Percentiles rank a stretch among this genome's conserved stretches.
Conservation (phyloP, 1,140 invertebrate genomes). For the Vanessa atalanta region DNA sequence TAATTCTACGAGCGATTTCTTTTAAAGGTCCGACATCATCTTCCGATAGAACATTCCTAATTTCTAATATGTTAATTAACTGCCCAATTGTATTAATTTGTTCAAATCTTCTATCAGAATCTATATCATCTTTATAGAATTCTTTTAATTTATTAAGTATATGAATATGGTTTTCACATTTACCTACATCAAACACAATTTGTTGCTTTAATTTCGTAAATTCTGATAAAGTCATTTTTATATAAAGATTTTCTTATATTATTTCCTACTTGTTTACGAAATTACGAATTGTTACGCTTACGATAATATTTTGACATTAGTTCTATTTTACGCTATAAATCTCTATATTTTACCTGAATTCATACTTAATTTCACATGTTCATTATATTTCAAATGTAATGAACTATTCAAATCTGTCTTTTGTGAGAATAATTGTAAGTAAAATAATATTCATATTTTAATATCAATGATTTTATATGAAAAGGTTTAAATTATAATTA, state of each 20-base stretch:
- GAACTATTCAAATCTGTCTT: too few species aligned
- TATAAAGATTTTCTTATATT: not conserved
- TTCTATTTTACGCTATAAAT: too few species aligned
- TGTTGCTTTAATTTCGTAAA: constrained; percentile 60
- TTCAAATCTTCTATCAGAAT: constrained; percentile 66
- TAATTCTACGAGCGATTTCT: constrained; percentile 53
- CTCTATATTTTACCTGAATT: too few species aligned
- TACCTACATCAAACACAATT: constrained; percentile 49
- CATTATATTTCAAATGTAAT: too few species aligned
- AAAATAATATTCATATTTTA: too few species aligned
- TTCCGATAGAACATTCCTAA: constrained; percentile 66
- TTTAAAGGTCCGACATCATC: constrained; percentile 61
- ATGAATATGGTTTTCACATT: constrained; percentile 52
- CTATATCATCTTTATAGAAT: constrained; percentile 60
- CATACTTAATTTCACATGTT: too few species aligned
- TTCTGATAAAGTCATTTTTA: constrained; percentile 57
- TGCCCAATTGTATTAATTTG: constrained; percentile 57
- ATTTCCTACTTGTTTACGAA: too few species aligned
- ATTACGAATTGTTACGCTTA: too few species aligned
- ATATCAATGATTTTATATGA: too few species aligned
- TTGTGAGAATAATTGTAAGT: too few species aligned
- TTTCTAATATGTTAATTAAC: constrained; percentile 63
- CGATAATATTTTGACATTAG: too few species aligned
- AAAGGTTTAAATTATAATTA: too few species aligned
- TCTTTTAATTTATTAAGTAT: constrained; percentile 59